A percentile compares a stretch with the other conserved stretches of the same genome.
Conservation (phyloP, 2,888 invertebrate genomes). For the Nomada fucata region DNA sequence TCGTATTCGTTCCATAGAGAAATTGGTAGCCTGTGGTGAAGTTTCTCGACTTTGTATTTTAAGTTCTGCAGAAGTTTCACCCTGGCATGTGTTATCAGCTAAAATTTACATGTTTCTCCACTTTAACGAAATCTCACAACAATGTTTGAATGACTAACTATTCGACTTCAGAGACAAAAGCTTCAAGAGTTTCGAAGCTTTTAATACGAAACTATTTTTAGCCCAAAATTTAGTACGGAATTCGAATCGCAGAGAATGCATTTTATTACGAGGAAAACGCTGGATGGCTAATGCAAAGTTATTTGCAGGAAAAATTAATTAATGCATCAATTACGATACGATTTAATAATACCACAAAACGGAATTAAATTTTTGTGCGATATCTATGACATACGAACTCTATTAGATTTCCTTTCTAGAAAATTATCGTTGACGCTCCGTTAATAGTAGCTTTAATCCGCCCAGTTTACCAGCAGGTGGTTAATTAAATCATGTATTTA, state of each 20-base stretch:
- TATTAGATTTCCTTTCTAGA: constrained; percentile 26
- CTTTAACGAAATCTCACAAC: constrained; percentile 15
- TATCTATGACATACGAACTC: background rate
- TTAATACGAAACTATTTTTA: no score
- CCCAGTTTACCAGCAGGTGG: background rate
- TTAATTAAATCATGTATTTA: constrained; percentile 41
- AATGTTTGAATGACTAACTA: background rate
- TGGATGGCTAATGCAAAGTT: background rate
- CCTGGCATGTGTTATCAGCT: constrained; percentile 8
- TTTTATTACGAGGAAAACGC: no score
- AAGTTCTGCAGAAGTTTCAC: constrained; percentile 27
- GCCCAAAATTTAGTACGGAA: no score
- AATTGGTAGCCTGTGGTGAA: constrained; percentile 21
- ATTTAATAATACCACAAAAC: background rate
- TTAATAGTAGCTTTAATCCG: constrained; percentile 25
- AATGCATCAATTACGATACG: background rate
- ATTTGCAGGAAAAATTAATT: background rate
- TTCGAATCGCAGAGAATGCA: no score
- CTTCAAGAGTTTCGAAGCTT: no score
- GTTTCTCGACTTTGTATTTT: constrained; percentile 30
- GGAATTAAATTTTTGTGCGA: background rate
- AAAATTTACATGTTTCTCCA: constrained; percentile 22
- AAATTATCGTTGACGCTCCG: constrained; percentile 21
- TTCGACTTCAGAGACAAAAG: background rate
- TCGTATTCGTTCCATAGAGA: background rate